Base-by-base conservation (phyloP, 2,113 vertebrate genomes). In the Fregetta grallaria region DNA sequence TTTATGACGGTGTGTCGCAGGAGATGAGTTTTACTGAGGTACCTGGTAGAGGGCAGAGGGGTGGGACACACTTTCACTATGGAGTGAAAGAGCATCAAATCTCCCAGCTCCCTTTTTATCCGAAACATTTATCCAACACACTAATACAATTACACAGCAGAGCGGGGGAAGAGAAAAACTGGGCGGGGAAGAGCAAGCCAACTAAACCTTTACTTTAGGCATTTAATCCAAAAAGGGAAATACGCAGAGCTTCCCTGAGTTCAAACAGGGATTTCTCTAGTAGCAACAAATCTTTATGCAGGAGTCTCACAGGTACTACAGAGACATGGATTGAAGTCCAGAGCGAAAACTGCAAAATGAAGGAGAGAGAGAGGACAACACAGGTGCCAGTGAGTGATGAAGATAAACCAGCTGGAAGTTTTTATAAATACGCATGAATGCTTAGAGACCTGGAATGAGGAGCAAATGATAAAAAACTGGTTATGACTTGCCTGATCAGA, bases 161-260 rank as follows among this genome's bases (percentile, higher is more conserved):
- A 20, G 32, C 7, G 5, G 13, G 38, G 58, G 13, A 44, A 52
- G 38, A 53, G 40, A 27, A 47, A 15, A 26, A 16, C 20, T 1
- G 9, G 15, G 14, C 7, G 11, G 12, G 8, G 30, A 13, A 7
- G 4, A 16, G 40, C 19, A 30, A 61, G 14, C 20, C 36, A 15
- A 26, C 56, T 29, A 40, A 75, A 40, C 18, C n/a, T 58, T n/a
- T 25, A 70, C 42, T 32, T 13, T 16, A 27, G 11, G 42, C n/a
- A 17, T 65, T 63, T 55, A 38, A 74, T 32, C 38, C 9, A 8
- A 25, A 63, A 65, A 38, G 42, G 83, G 61, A 40, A 66, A 75
- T 3, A 27, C 1, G 7, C 27, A 56, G 42, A 47, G 42, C 42
- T 47, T 38, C 7, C 1, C 0, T 2, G 9, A 34, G 50, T 38